These are phyloP conservation scores for Taenioides sp. DNA, from an alignment of 2,797 vertebrate species.

Conservation along the genomic window DNA sequence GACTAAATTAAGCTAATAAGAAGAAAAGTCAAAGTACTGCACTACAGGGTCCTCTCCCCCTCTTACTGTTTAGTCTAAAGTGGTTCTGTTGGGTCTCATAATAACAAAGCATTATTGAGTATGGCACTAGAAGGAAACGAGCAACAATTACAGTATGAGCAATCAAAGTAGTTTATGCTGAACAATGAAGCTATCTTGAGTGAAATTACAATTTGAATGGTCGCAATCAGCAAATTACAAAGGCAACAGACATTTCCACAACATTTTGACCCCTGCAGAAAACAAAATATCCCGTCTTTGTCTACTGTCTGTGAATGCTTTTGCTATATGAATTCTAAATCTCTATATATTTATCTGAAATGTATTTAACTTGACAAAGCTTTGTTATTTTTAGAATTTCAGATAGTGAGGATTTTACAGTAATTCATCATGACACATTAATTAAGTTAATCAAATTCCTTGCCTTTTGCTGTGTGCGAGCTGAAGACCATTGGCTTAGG, in stretches of 20 bases:
- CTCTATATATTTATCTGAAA: too few relatives aligned
- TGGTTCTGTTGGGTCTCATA: background rate
- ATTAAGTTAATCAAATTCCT: too few relatives aligned
- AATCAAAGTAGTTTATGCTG: background rate
- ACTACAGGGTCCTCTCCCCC: too few relatives aligned
- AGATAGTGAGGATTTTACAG: background rate
- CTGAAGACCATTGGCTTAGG: too few relatives aligned
- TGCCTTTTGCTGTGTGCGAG: too few relatives aligned
- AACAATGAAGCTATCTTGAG: too few relatives aligned
- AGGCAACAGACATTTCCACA: background rate
- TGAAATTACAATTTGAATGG: too few relatives aligned
- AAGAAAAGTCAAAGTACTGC: too few relatives aligned
- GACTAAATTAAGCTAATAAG: too few relatives aligned
- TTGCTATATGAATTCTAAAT: too few relatives aligned
- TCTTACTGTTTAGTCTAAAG: background rate
- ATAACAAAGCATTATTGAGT: slow-evolving; percentile 14
- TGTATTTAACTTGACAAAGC: too few relatives aligned
- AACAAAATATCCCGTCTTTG: background rate
- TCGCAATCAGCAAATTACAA: background rate
- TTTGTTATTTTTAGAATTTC: background rate
- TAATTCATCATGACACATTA: background rate
- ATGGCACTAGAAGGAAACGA: slow-evolving; percentile 32
- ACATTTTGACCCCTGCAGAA: background rate
- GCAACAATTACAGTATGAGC: slow-evolving; percentile 14
- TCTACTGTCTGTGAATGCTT: too few relatives aligned